These are phyloP conservation scores for Amphiura filiformis DNA, from an alignment of 35 echinoderm and acorn worm species.

Conservation along the genomic window DNA sequence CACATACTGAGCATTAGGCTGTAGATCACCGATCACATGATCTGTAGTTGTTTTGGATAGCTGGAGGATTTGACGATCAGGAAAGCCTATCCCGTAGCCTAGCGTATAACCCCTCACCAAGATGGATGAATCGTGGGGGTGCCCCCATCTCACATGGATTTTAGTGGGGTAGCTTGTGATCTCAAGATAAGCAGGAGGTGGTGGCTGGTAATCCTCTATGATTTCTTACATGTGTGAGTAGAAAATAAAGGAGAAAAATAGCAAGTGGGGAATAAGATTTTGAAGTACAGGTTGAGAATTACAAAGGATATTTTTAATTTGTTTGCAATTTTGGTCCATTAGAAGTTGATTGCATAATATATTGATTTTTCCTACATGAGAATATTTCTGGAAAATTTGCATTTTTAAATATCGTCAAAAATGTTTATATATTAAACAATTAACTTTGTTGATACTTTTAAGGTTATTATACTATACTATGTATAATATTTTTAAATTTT, in stretches of 20 bases:
- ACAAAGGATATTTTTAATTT: background rate
- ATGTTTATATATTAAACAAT: no score
- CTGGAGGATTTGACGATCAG: constrained; percentile 21
- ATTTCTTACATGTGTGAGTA: background rate
- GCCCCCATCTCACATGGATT: constrained; percentile 63
- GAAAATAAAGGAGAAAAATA: background rate
- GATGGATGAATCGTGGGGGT: constrained; percentile 33
- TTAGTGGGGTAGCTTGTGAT: constrained; percentile 26
- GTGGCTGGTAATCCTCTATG: constrained; percentile 43
- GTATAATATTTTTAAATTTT: no score
- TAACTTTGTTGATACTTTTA: no score
- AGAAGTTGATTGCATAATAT: background rate
- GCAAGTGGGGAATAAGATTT: background rate
- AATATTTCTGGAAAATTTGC: no score
- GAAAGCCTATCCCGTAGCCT: constrained; percentile 59
- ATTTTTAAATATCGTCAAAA: no score
- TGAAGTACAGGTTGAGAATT: no score
- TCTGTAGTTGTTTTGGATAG: constrained; percentile 16
- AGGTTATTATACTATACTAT: no score
- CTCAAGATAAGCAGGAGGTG: constrained; percentile 10
- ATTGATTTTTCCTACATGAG: no score
- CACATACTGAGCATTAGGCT: constrained; percentile 59
- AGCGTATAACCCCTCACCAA: constrained; percentile 70
- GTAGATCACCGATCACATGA: constrained; percentile 32
- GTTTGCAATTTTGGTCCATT: background rate